These are phyloP conservation scores for Pogonomyrmex californicus DNA, from an alignment of 1,140 invertebrate species.

Conservation along the genomic window DNA sequence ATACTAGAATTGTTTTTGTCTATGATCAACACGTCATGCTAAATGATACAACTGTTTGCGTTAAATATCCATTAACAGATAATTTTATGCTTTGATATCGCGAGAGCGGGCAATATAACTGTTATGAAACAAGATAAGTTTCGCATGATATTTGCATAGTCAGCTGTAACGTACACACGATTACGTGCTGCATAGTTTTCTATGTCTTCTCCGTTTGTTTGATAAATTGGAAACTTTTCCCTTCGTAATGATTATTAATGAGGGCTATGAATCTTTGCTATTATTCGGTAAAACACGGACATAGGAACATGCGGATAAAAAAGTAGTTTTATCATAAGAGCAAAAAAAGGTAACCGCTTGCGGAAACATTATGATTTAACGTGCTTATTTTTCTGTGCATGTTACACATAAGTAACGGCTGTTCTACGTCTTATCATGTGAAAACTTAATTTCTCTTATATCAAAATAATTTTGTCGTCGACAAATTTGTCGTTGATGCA, in stretches of 20 bases:
- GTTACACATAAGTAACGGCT: neutral
- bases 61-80: neutral
- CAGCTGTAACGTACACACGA: slow-evolving; percentile 11
- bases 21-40: neutral
- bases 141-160: slow-evolving; percentile 10
- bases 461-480: neutral
- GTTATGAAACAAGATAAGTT: slow-evolving; percentile 22
- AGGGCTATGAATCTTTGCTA: slow-evolving; percentile 44
- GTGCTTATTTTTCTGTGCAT: neutral
- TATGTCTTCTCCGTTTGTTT: neutral
- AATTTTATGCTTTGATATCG: neutral
- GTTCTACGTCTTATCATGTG: neutral
- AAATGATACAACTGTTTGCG: neutral
- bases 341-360: neutral
- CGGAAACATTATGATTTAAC: slow-evolving; percentile 33
- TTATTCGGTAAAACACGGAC: slow-evolving; percentile 47
- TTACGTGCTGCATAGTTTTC: slow-evolving; percentile 14
- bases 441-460: neutral
- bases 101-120: neutral
- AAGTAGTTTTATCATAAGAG: neutral
- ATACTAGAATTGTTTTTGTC: neutral
- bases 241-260: slow-evolving; percentile 58
- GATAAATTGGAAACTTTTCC: slow-evolving; percentile 52
- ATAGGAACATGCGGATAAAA: slow-evolving; percentile 28
- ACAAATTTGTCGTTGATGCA: neutral